Base-by-base conservation (phyloP, 2,888 invertebrate genomes). In the Scaptomyza tumidula region DNA sequence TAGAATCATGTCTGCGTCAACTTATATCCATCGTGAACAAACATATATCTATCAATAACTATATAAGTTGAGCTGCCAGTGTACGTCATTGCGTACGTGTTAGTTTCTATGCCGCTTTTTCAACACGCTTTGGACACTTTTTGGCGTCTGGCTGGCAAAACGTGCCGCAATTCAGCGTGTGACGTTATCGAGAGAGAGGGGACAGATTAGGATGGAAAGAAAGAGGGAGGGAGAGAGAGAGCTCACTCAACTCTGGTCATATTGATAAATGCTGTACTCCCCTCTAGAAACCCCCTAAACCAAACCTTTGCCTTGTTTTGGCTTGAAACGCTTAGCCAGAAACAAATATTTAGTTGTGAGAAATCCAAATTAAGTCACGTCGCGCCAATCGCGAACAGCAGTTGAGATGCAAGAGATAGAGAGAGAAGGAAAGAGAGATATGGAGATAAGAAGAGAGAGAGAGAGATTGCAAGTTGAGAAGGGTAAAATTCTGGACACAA, bases 351-450 rank as follows among this genome's bases (percentile, higher is more conserved):
- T 83, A 88, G 87, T 87, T 85, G 72, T 80, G 71, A 80, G 63
- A 77, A 86, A 70, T 86, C 88, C 78, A 90, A 90, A 90, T 91
- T 85, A 90, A 90, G 90, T 90, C 90, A 91, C 90, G 90, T 90
- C 88, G 86, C 80, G 79, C 78, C 91, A 90, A 90, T 91, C 90
- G 90, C 84, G 78, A 72, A 80, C 86, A 90, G 88, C 89, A 86
- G 90, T 70, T 73, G 72, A 35, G 37, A 6, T n/a, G n/a, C 29
- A 6, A 29, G 29, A 29, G 29, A 24, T 29, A 33, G 39, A 39
- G 6, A 39, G 9, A 39, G 14, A 41, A 10, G 14, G 16, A 14
- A 9, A 16, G 1, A 9, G 14, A 39, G 13, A 37, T 11, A 1
- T 19, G 1, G 19, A 37, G 24, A 24, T 24, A 24, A 24, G 3